These are phyloP conservation scores for Pachyramphus minor DNA, from an alignment of 2,113 vertebrate genomes.

Conservation along the genomic window DNA sequence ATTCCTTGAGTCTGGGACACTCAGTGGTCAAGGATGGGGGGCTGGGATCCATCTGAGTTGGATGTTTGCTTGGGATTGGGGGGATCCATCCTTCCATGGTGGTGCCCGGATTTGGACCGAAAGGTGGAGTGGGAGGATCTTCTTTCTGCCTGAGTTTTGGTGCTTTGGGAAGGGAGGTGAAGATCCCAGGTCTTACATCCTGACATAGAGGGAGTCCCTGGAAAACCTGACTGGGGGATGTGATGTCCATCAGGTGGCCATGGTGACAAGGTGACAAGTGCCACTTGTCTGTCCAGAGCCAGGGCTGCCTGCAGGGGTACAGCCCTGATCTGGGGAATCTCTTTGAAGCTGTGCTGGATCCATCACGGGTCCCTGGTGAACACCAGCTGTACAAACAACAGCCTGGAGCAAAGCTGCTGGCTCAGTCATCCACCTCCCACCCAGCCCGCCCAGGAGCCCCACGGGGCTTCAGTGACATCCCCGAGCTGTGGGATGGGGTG, in stretches of 20 bases:
- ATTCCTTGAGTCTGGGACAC: not conserved
- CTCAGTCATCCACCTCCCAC: not conserved
- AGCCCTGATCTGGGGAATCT: not conserved
- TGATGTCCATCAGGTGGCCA: no score
- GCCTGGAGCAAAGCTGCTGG: not conserved
- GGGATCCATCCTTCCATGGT: not conserved
- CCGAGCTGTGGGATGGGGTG: not conserved
- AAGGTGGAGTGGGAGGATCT: not conserved
- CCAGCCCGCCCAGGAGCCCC: not conserved
- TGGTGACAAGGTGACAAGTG: rapidly evolving
- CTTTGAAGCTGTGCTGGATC: not conserved
- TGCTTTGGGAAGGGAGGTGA: not conserved
- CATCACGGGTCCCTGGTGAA: rapidly evolving
- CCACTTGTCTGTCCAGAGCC: not conserved
- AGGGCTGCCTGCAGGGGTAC: not conserved
- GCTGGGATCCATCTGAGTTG: not conserved
- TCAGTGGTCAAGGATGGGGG: no score
- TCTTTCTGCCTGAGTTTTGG: not conserved
- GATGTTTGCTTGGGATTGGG: not conserved
- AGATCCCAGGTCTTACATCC: not conserved
- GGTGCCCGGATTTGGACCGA: rapidly evolving
- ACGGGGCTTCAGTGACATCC: not conserved
- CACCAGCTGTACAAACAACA: conserved; percentile 12
- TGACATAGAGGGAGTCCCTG: not conserved
- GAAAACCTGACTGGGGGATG: rapidly evolving